Base-by-base conservation (phyloP, 1,140 invertebrate genomes). In the Eurosta solidaginis region DNA sequence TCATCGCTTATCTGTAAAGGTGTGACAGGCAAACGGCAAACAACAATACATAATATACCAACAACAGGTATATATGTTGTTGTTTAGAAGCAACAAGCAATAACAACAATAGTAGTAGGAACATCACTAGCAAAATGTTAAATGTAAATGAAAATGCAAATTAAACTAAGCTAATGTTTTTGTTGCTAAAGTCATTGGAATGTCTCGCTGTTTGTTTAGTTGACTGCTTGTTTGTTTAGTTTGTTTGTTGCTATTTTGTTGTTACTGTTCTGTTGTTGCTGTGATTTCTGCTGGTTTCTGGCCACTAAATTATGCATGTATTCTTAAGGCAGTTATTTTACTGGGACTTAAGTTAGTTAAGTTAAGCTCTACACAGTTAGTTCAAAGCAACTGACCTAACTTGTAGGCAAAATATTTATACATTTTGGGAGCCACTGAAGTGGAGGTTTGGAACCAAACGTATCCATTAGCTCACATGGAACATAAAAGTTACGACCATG, bases 61-160 rank as follows among this genome's bases (percentile, higher is more conserved):
- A 52, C 25, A 54, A 54, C 25, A 17, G 27, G 9, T 10, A 0
- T 27, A 4, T 25, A 27, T n/a, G 49, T 52, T 22, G 7, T 12
- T 22, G 49, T 22, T 1, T 25, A n/a, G 10, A 27, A 5, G 12
- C 4, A 59, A 29, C 12, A 12, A 59, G 14, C 14, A 33, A 59
- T 14, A 59, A 59, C 54, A 68, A 68, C 17, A 68, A 20, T 5
- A 52, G 49, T 22, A 52, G 25, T 22, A 25, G 17, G 2, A 52
- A 47, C 45, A 47, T 9, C 22, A 52, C n/a, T 6, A 6, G 22
- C n/a, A 68, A 40, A 68, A 68, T 68, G 59, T 68, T 40, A 68
- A 68, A 68, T 68, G 59, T 40, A 68, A 68, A 68, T 68, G 49
- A 10, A 12, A 14, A 68, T 68, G 59, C 59, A 68, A 68, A 68